These are phyloP conservation scores for Rhabdomys pumilio DNA, from an alignment of 2,797 vertebrate genomes.

Conservation along the genomic window DNA sequence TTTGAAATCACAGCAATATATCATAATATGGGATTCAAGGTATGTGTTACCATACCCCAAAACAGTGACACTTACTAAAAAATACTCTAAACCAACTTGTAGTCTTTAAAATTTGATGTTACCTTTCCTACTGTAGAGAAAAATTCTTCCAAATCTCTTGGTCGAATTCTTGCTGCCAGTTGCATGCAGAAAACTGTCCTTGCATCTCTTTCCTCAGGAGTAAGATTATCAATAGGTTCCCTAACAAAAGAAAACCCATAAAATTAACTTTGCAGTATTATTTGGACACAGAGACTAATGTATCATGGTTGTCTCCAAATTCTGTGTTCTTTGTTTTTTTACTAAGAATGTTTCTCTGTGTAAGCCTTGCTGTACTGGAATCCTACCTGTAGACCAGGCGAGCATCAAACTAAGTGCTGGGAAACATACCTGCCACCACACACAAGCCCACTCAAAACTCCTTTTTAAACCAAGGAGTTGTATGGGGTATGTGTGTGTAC, in stretches of 20 bases:
- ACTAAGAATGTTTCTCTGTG: too few species aligned
- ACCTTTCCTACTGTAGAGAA: conserved; percentile 99
- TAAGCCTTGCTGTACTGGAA: not conserved
- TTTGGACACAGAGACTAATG: not conserved
- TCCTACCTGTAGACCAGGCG: not conserved
- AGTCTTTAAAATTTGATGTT: not conserved
- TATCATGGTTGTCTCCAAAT: not conserved
- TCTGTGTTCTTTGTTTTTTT: accelerated
- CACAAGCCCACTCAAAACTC: not conserved
- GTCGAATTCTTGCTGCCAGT: conserved; percentile 96
- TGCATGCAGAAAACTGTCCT: conserved; percentile 99
- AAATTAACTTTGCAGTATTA: conserved; percentile 62
- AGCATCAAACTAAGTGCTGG: not conserved
- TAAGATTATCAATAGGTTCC: conserved; percentile 96
- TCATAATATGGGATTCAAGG: not conserved
- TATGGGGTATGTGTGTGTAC: too few species aligned
- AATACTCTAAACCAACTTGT: not conserved
- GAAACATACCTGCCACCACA: not conserved
- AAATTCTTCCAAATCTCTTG: conserved; percentile 98
- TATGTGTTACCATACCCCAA: too few species aligned
- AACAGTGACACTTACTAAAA: too few species aligned
- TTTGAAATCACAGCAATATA: not conserved
- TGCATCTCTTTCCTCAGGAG: conserved; percentile 97
- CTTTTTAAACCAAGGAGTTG: too few species aligned
- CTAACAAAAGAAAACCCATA: conserved; percentile 85